Evolutionary conservation across 2,888 invertebrate genomes (phyloP).

Genomic region (Drosophila niveifrons): DNA sequence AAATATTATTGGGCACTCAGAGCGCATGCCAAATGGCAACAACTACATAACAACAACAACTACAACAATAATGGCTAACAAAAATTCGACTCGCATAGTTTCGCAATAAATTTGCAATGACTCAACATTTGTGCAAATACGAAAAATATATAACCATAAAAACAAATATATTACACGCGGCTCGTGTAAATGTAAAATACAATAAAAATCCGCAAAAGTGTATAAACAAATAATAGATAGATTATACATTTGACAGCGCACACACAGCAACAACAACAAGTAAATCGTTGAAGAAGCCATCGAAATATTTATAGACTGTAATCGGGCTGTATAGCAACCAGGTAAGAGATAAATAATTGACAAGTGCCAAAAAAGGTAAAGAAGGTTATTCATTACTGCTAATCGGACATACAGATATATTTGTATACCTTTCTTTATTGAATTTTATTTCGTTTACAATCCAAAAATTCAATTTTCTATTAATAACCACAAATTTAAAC

Average conservation of each 20-base stretch:
- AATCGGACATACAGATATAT: too few species aligned
- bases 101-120: constrained; percentile 77
- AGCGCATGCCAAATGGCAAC: constrained; percentile 68
- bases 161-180: constrained; percentile 39
- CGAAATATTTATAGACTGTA: constrained; percentile 15
- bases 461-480: too few species aligned
- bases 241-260: constrained; percentile 14
- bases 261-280: neutral
- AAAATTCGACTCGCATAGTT: constrained; percentile 68
- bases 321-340: constrained; percentile 13
- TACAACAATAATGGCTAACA: constrained; percentile 51
- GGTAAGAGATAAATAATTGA: neutral
- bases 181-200: constrained; percentile 14
- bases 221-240: constrained; percentile 23
- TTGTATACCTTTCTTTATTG: too few species aligned
- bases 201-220: constrained; percentile 16
- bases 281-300: constrained; percentile 2
- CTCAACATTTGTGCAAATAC: constrained; percentile 65
- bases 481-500: too few species aligned
- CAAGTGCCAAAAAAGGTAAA: too few species aligned
- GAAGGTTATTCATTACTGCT: too few species aligned
- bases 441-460: too few species aligned
- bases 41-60: constrained; percentile 30
- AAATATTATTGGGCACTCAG: constrained; percentile 80
- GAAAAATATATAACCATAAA: constrained; percentile 67